Base-by-base conservation (phyloP, 1,140 invertebrate species). In the Cyclina sinensis region DNA sequence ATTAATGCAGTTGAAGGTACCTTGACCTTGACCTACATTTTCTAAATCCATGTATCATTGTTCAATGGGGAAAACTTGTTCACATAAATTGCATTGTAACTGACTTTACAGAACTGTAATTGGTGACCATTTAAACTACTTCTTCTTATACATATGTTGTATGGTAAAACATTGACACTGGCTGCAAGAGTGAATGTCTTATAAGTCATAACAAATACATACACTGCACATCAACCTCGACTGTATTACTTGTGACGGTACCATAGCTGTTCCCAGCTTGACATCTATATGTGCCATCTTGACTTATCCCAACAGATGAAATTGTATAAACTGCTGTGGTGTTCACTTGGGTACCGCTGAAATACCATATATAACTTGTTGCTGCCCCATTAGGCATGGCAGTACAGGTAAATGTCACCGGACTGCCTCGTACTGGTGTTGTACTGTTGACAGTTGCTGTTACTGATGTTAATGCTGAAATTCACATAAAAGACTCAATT, bases 401-500 rank as follows among this genome's bases (percentile, higher is more conserved):
- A 16, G 35, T 51, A 65, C 85, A 87, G 3, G 85, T 80, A 30
- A 87, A 27, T 11, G 85, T 87, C n/a, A 87, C 54, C 12, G 35
- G 5, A 0, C 2, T 24, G 14, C 76, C 76, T 43, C 39, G 59
- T 0, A 51, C 14, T 14, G 59, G n/a, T 14, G 39, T 54, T 54
- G 21, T 18, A 11, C 62, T 32, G 11, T 12, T 54, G 7, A 35
- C 43, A 54, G 46, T 18, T 9, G 65, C 39, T n/a, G 39, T 35
- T 16, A 32, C 30, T 12, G 82, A 54, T 48, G 39, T 27, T 27
- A 84, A 46, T 16, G 39, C 82, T 84, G 48, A 54, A 84, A 70
- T n/a, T n/a, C n/a, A n/a, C n/a, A n/a, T n/a, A n/a, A n/a, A n/a
- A n/a, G n/a, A n/a, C n/a, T n/a, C n/a, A n/a, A n/a, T n/a, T n/a